Evolutionary conservation across 2,113 vertebrate species (phyloP).

Genomic region (Lanius collurio): DNA sequence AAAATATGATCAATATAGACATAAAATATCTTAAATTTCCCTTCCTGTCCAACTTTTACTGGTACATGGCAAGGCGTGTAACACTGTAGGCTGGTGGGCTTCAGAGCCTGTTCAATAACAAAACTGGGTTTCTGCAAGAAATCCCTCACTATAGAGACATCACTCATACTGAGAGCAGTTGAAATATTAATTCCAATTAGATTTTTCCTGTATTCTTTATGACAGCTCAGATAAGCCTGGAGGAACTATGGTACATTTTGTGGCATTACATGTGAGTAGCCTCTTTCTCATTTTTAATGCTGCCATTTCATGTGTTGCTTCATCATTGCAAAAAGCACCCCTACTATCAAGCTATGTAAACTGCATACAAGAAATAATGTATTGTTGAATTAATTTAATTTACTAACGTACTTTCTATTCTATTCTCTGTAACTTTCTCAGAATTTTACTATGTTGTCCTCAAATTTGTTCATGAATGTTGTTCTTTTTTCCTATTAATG

Average conservation of each 20-base stretch:
- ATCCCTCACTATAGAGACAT: not conserved
- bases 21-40: not conserved
- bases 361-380: not conserved
- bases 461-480: not conserved
- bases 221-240: not conserved
- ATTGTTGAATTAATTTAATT: not conserved
- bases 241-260: not conserved
- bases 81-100: not conserved
- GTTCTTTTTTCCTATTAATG: not conserved
- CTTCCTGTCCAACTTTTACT: not conserved
- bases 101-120: not conserved
- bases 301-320: not conserved
- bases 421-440: not conserved
- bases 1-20: not conserved
- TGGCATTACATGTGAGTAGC: not conserved
- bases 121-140: not conserved
- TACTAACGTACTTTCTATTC: not conserved
- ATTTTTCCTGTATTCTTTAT: not conserved
- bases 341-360: not conserved
- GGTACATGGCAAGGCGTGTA: not conserved
- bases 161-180: fast-evolving
- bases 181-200: not conserved
- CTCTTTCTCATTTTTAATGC: not conserved
- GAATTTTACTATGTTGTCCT: not conserved
- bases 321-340: not conserved